phyloP scores from a whole-genome alignment of 2,797 vertebrate genomes.

The Epinephelus malabaricus region DNA sequence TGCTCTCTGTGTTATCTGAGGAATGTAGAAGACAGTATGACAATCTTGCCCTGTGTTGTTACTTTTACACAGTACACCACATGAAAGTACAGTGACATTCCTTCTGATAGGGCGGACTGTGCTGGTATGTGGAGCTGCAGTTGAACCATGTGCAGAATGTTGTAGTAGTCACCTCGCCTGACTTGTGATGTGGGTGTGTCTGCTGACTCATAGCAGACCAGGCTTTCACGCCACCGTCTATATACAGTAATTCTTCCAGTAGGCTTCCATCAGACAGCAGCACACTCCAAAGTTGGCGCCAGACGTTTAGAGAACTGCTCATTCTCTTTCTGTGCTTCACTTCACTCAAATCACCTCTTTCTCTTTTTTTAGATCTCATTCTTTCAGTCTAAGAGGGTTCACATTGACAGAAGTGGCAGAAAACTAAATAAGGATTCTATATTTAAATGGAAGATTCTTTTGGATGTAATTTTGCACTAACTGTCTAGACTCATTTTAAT shows the following conservation, averaged over 20 bases:
- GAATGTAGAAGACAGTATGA: conserved; percentile 37
- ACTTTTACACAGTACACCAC: background rate
- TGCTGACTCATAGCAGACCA: conserved; percentile 44
- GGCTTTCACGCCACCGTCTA: background rate
- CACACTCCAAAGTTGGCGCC: conserved; percentile 46
- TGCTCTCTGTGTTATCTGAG: conserved; percentile 36
- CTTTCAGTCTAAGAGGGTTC: conserved; percentile 1
- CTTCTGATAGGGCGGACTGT: background rate
- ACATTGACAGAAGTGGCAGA: background rate
- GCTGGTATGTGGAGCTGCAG: conserved; percentile 2
- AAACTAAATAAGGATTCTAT: conserved; percentile 17
- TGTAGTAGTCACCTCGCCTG: conserved; percentile 34
- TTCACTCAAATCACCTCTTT: conserved; percentile 58
- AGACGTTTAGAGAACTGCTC: conserved; percentile 58
- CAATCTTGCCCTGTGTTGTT: background rate
- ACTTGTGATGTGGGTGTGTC: conserved; percentile 49
- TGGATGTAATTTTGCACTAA: background rate
- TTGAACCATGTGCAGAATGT: background rate
- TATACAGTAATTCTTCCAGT: conserved; percentile 17
- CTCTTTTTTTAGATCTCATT: conserved; percentile 12
- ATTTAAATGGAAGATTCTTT: conserved; percentile 7
- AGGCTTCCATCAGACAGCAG: conserved; percentile 27
- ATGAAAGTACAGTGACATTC: conserved; percentile 2
- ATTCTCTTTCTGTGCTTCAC: conserved; percentile 57
- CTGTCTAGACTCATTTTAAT: background rate